Conservation (phyloP, 1,140 invertebrate genomes). For the Tribolium madens region DNA sequence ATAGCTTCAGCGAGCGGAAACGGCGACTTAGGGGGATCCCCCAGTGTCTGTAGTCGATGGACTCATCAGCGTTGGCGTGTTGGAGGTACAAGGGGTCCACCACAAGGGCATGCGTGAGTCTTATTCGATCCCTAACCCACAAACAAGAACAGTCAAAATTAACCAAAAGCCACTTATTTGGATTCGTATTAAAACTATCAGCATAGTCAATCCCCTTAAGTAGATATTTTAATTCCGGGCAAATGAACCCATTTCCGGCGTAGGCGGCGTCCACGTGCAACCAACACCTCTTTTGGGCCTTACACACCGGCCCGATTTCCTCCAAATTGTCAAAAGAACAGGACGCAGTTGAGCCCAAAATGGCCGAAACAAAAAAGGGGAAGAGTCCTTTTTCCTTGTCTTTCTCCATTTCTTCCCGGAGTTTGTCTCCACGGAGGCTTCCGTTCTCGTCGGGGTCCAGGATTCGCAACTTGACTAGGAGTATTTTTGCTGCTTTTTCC, state of each 20-base stretch:
- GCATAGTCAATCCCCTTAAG: constrained; percentile 86
- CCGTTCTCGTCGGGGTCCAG: constrained; percentile 89
- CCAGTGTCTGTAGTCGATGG: constrained; percentile 91
- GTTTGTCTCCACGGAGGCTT: constrained; percentile 79
- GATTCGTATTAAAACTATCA: constrained; percentile 92
- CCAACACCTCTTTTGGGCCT: constrained; percentile 75
- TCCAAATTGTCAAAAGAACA: constrained; percentile 86
- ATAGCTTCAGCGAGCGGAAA: constrained; percentile 89
- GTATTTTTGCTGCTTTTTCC: constrained; percentile 95
- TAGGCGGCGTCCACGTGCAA: constrained; percentile 86
- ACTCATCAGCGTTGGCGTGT: constrained; percentile 78
- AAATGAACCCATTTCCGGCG: constrained; percentile 86
- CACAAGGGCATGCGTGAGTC: constrained; percentile 92
- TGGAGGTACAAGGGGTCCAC: constrained; percentile 95
- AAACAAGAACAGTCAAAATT: constrained; percentile 93
- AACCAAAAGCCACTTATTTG: constrained; percentile 92
- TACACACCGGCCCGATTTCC: constrained; percentile 85
- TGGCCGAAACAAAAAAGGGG: constrained; percentile 88
- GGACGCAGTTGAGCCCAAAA: constrained; percentile 84
- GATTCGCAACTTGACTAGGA: constrained; percentile 88
- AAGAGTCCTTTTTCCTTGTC: constrained; percentile 83
- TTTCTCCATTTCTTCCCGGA: constrained; percentile 79
- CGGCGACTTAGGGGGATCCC: constrained; percentile 89
- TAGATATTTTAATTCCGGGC: constrained; percentile 82
- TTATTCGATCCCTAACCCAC: constrained; percentile 90